These are phyloP conservation scores for Gobio gobio DNA, from an alignment of 2,113 vertebrate species.

Conservation along the genomic window DNA sequence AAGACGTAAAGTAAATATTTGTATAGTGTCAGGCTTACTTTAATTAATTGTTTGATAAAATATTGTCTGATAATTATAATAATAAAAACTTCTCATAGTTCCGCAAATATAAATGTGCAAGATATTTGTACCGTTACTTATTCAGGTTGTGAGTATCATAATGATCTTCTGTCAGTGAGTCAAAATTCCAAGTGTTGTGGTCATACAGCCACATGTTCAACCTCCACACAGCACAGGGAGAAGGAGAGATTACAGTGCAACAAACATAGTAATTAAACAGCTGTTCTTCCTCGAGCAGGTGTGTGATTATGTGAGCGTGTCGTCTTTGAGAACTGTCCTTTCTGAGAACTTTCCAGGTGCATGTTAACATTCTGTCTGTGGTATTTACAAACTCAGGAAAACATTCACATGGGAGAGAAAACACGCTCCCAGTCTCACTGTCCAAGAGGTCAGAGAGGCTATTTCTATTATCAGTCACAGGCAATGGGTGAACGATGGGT, in stretches of 20 bases:
- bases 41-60: constrained; percentile 10
- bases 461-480: not conserved
- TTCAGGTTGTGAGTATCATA: not conserved
- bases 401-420: constrained; percentile 33
- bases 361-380: constrained; percentile 38
- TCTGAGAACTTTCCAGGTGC: constrained; percentile 46
- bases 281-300: constrained; percentile 45
- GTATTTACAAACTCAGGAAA: constrained; percentile 47
- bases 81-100: not conserved
- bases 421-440: not conserved
- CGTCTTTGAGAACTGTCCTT: constrained; percentile 21
- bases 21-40: not conserved
- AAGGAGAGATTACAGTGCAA: constrained; percentile 7
- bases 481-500: not conserved
- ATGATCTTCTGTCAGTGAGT: not conserved
- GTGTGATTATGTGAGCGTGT: constrained; percentile 36
- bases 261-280: constrained; percentile 49
- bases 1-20: not conserved
- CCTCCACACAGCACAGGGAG: constrained; percentile 4
- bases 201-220: constrained; percentile 28
- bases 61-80: constrained; percentile 10
- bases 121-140: not conserved
- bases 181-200: constrained; percentile 6
- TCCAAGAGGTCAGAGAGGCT: not conserved
- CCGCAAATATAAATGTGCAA: not conserved